These are phyloP conservation scores for Melinopterus prodromus DNA, from an alignment of 2,888 invertebrate genomes.

Conservation along the genomic window DNA sequence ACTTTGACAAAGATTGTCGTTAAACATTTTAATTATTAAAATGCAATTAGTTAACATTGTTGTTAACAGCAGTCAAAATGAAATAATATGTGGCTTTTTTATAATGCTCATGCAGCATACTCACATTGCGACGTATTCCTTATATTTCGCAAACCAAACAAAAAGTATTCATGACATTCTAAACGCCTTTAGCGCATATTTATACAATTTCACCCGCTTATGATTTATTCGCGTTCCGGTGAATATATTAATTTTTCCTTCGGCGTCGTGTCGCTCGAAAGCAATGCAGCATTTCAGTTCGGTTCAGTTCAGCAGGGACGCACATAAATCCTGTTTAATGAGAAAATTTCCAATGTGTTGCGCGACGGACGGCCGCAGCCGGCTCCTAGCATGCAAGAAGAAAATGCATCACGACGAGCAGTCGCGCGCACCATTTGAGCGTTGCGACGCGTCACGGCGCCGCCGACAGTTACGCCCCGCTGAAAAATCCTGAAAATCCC, in stretches of 20 bases:
- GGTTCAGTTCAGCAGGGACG: neutral
- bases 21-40: too few species aligned
- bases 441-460: conserved; percentile 13
- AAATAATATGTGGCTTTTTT: too few species aligned
- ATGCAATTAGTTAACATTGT: too few species aligned
- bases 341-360: conserved; percentile 15
- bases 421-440: conserved; percentile 8
- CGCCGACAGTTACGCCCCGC: conserved; percentile 13
- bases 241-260: conserved; percentile 21
- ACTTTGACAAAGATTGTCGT: too few species aligned
- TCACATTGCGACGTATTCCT: too few species aligned
- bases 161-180: too few species aligned
- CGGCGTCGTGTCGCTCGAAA: neutral
- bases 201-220: conserved; percentile 7
- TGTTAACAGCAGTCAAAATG: too few species aligned
- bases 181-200: neutral
- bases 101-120: too few species aligned
- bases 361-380: neutral
- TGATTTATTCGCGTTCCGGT: conserved; percentile 1
- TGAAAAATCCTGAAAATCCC: conserved; percentile 7
- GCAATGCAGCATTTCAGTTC: neutral
- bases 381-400: conserved; percentile 14
- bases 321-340: conserved; percentile 15
- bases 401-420: conserved; percentile 5
- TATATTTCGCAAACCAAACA: too few species aligned